phyloP scores from a whole-genome alignment of 2,113 vertebrate species.

The Neofelis nebulosa region DNA sequence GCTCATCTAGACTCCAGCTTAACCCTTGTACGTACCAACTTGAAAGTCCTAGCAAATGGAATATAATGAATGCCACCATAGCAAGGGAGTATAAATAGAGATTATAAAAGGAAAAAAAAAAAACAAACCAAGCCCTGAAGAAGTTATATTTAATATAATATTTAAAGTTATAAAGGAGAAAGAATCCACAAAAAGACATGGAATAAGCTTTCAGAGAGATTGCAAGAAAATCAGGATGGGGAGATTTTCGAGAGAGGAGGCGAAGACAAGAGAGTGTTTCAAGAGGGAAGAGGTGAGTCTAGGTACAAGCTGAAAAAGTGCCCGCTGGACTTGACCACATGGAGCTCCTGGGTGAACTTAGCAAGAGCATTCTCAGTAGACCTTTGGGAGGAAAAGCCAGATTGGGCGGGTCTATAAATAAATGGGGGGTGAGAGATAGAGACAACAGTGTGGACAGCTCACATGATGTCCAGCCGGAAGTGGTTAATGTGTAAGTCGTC shows the following conservation, averaged over 20 bases:
- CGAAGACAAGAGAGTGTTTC: not conserved
- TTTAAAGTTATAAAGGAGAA: not conserved
- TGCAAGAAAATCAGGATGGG: not conserved
- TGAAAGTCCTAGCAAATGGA: no score
- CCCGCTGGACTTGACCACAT: rapidly evolving
- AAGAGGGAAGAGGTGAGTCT: no score
- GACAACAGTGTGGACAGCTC: rapidly evolving
- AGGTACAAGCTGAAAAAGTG: rapidly evolving
- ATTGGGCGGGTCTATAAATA: rapidly evolving
- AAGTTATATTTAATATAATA: not conserved
- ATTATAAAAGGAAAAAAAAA: not conserved
- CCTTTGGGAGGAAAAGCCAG: not conserved
- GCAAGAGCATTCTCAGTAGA: no score
- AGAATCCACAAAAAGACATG: not conserved
- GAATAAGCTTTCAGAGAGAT: not conserved
- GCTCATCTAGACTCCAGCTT: rapidly evolving
- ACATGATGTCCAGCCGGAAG: rapidly evolving
- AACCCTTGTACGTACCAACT: rapidly evolving
- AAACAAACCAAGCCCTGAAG: not conserved
- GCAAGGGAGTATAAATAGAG: rapidly evolving
- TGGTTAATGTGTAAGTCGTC: not conserved
- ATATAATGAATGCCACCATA: rapidly evolving
- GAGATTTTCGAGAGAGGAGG: not conserved
- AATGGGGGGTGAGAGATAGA: not conserved
- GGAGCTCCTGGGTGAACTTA: no score